phyloP scores from a whole-genome alignment of 2,888 invertebrate species.

The Schizaphis graminum region DNA sequence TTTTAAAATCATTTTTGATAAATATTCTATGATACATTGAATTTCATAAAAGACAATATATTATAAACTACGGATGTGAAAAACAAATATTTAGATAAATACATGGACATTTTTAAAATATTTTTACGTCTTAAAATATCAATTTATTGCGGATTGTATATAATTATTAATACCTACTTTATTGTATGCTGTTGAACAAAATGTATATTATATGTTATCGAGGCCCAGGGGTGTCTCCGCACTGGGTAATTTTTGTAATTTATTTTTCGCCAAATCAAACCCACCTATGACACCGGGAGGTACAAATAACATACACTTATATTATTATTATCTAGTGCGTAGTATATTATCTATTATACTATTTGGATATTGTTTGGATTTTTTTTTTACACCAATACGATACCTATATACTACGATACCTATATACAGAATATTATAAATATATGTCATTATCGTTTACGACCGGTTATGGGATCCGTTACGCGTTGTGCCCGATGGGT shows the following conservation, averaged over 20 bases:
- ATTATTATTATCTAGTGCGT: constrained; percentile 11
- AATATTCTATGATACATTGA: neutral
- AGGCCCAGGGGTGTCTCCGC: neutral
- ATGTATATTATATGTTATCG: neutral
- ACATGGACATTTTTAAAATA: neutral
- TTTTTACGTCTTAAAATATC: neutral
- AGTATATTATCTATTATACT: constrained; percentile 8
- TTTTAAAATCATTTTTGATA: neutral
- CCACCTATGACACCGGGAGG: neutral
- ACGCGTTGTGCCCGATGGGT: constrained; percentile 51
- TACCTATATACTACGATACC: too few relatives aligned
- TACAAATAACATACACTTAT: neutral
- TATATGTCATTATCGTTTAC: constrained; percentile 55
- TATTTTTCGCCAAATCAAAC: neutral
- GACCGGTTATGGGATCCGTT: constrained; percentile 61
- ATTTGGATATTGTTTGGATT: neutral
- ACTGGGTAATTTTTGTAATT: neutral
- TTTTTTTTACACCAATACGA: constrained; percentile 7
- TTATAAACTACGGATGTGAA: neutral
- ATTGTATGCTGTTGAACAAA: neutral
- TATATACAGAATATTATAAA: constrained; percentile 3
- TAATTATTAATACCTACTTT: neutral
- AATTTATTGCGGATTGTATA: neutral
- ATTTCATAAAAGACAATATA: neutral
- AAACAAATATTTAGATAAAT: neutral